Conservation (phyloP, 2,888 invertebrate species). For the Belgica antarctica region DNA sequence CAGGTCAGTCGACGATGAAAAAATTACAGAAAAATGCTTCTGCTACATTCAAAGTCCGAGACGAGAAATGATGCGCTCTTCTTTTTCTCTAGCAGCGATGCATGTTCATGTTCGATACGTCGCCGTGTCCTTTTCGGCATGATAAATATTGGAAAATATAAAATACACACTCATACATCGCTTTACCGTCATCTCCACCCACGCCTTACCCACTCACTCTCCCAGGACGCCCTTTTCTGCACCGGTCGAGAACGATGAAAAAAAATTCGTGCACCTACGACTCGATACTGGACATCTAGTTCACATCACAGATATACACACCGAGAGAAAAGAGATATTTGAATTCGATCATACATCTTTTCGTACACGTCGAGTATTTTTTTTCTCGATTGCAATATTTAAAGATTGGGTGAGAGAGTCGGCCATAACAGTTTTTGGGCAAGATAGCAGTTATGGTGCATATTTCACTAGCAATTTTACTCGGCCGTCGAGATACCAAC, state of each 20-base stretch:
- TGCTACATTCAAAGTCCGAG: slow-evolving; percentile 24
- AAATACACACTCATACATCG: slow-evolving; percentile 3
- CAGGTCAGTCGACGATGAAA: slow-evolving; percentile 5
- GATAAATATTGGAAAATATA: slow-evolving; percentile 34
- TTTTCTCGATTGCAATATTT: slow-evolving; percentile 18
- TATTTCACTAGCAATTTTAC: neutral
- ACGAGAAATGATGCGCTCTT: slow-evolving; percentile 10
- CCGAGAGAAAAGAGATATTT: slow-evolving; percentile 29
- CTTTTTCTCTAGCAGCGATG: slow-evolving; percentile 19
- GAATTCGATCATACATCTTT: slow-evolving; percentile 39
- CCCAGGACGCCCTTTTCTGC: no score
- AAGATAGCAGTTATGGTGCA: neutral
- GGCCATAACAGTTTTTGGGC: neutral
- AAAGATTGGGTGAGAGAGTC: neutral
- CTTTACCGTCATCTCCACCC: slow-evolving; percentile 5
- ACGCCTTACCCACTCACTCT: neutral
- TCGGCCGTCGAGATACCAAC: slow-evolving; percentile 19
- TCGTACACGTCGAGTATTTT: neutral
- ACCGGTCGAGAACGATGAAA: no score
- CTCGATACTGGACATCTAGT: slow-evolving; percentile 32
- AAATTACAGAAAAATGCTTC: slow-evolving; percentile 23
- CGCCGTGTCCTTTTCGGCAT: slow-evolving; percentile 8
- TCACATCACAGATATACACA: neutral
- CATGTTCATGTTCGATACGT: slow-evolving; percentile 1
- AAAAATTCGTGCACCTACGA: slow-evolving; percentile 32